Conservation (phyloP, 1,140 invertebrate species). For the Nylanderia fulva region DNA sequence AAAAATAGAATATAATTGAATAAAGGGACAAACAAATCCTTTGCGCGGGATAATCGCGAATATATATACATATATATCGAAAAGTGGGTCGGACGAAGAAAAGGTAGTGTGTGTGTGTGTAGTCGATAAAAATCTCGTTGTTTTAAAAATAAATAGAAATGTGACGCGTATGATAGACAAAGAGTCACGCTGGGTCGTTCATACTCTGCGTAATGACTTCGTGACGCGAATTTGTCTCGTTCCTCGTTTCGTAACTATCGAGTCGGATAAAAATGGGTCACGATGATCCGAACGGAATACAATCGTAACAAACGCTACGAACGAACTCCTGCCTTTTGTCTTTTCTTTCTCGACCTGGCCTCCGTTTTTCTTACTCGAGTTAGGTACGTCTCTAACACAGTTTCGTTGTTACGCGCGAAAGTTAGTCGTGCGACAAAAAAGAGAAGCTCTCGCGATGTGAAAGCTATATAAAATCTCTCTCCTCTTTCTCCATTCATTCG, state of each 20-base stretch:
- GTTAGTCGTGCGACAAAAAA: slow-evolving; percentile 12
- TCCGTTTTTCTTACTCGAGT: too few relatives aligned
- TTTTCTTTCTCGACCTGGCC: slow-evolving; percentile 7
- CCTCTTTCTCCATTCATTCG: slow-evolving; percentile 5
- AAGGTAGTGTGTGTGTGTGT: too few relatives aligned
- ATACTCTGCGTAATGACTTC: slow-evolving; percentile 4
- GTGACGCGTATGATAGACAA: slow-evolving; percentile 1
- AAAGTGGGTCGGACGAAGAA: background rate
- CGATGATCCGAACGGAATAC: slow-evolving; percentile 44
- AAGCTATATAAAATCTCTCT: slow-evolving; percentile 7
- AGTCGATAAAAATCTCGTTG: background rate
- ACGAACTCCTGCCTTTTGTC: background rate
- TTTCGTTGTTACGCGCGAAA: slow-evolving; percentile 19
- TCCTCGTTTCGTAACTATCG: slow-evolving; percentile 40
- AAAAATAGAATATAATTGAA: slow-evolving; percentile 17
- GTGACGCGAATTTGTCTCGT: slow-evolving; percentile 37
- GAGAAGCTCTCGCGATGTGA: background rate
- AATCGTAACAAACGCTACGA: slow-evolving; percentile 44
- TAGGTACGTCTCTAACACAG: too few relatives aligned
- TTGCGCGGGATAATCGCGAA: background rate
- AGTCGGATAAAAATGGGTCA: slow-evolving; percentile 44
- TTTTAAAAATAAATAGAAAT: slow-evolving; percentile 31
- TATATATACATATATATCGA: too few relatives aligned
- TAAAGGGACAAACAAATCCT: background rate
- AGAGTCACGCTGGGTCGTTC: slow-evolving; percentile 16